phyloP scores from a whole-genome alignment of 1,140 invertebrate species.

The Aplysia californica region DNA sequence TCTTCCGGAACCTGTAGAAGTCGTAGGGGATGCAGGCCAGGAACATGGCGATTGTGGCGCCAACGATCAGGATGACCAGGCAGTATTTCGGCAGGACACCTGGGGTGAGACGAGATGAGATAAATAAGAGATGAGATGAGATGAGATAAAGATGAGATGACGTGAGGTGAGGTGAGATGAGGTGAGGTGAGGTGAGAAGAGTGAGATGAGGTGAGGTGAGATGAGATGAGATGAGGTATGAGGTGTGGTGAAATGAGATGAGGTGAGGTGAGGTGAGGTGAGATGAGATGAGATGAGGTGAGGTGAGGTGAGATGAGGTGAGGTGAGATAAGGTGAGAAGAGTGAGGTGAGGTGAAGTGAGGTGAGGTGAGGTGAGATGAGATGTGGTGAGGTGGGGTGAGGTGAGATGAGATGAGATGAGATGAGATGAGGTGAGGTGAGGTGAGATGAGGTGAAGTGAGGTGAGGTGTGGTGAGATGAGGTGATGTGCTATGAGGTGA shows the following conservation, averaged over 20 bases:
- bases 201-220: neutral
- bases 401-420: neutral
- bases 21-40: constrained; percentile 43
- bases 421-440: neutral
- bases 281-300: too few relatives aligned
- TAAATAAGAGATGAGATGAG: neutral
- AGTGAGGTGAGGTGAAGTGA: neutral
- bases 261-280: too few relatives aligned
- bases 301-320: constrained; percentile 30
- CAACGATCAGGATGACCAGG: constrained; percentile 41
- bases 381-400: neutral
- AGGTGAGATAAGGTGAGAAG: neutral
- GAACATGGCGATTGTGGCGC: constrained; percentile 38
- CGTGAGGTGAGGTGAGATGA: neutral
- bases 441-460: neutral
- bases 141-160: too few relatives aligned
- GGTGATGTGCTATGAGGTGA: neutral
- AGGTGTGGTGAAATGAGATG: too few relatives aligned
- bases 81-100: constrained; percentile 37
- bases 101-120: constrained; percentile 4
- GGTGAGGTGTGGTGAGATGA: neutral
- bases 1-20: constrained; percentile 36
- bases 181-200: neutral
- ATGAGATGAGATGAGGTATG: neutral
- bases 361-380: too few relatives aligned